phyloP scores from a whole-genome alignment of 2,113 vertebrate genomes.

The Aix galericulata region DNA sequence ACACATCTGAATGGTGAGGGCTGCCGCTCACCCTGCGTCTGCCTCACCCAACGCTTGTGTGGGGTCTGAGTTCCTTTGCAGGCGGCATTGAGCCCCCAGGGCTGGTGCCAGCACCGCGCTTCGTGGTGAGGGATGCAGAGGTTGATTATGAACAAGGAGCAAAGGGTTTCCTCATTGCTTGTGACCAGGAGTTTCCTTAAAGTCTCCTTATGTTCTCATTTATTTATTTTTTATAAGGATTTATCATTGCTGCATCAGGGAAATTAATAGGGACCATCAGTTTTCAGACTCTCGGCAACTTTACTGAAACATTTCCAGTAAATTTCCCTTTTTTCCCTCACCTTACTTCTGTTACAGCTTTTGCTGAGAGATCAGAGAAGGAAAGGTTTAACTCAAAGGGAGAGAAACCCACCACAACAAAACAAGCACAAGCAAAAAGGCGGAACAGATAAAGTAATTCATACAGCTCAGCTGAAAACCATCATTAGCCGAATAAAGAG shows the following conservation, averaged over 20 bases:
- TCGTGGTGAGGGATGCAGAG: fast-evolving
- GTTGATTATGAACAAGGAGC: fast-evolving
- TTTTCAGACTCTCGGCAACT: conserved; percentile 22
- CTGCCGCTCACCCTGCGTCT: fast-evolving
- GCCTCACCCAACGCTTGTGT: neutral
- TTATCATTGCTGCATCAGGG: conserved; percentile 37
- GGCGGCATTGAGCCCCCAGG: fast-evolving
- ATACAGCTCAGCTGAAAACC: neutral
- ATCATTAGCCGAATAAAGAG: neutral
- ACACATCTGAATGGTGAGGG: neutral
- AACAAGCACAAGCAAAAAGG: neutral
- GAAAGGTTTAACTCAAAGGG: neutral
- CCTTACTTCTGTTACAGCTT: conserved; percentile 21
- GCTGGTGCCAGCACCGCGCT: neutral
- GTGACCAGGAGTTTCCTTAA: neutral
- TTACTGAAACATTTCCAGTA: neutral
- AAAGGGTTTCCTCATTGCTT: neutral
- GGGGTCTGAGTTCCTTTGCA: fast-evolving
- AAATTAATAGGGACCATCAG: neutral
- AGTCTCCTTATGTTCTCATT: conserved; percentile 26
- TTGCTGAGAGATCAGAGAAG: conserved; percentile 5
- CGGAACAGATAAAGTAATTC: neutral
- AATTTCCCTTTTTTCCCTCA: conserved; percentile 4
- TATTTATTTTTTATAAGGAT: conserved; percentile 12
- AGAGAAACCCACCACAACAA: neutral